Percentiles rank a stretch among this genome's conserved stretches.
Conservation (phyloP, 2,888 invertebrate species). For the Cinara cedri region DNA sequence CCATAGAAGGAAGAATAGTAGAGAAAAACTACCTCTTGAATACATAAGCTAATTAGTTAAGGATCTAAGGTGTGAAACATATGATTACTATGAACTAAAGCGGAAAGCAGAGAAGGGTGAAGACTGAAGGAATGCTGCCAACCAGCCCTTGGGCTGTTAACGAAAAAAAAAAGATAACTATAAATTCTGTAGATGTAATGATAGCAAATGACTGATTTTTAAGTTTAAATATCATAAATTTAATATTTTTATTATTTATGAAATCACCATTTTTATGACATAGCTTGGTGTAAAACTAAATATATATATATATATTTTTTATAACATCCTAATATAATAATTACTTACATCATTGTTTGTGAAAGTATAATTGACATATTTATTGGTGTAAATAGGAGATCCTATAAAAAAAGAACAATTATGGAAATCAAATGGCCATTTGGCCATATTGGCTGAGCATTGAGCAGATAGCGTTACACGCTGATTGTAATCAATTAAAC, state of each 20-base stretch:
- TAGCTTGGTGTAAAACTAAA: background rate
- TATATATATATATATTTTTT: background rate
- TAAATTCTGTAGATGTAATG: too few relatives aligned
- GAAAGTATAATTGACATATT: background rate
- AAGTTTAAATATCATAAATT: background rate
- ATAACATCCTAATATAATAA: background rate
- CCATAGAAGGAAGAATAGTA: too few relatives aligned
- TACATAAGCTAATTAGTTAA: too few relatives aligned
- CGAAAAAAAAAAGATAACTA: too few relatives aligned
- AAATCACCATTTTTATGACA: background rate
- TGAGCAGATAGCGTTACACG: conserved; percentile 18
- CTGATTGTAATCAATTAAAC: conserved; percentile 1
- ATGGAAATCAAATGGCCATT: conserved; percentile 50
- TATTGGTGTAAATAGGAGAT: conserved; percentile 22
- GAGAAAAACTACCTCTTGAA: too few relatives aligned
- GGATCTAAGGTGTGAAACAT: too few relatives aligned
- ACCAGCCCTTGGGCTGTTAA: too few relatives aligned
- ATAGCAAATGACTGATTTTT: too few relatives aligned
- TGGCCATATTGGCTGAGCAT: conserved; percentile 16
- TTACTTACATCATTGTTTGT: conserved; percentile 21
- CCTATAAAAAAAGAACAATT: conserved; percentile 33
- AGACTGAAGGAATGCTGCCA: too few relatives aligned
- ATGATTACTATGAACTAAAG: too few relatives aligned
- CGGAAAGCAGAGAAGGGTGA: too few relatives aligned
- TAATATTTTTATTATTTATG: background rate